A percentile compares a stretch with the other conserved stretches of the same genome.
These are phyloP conservation scores for Hycleus phaleratus DNA, from an alignment of 1,140 invertebrate species.

Conservation along the genomic window DNA sequence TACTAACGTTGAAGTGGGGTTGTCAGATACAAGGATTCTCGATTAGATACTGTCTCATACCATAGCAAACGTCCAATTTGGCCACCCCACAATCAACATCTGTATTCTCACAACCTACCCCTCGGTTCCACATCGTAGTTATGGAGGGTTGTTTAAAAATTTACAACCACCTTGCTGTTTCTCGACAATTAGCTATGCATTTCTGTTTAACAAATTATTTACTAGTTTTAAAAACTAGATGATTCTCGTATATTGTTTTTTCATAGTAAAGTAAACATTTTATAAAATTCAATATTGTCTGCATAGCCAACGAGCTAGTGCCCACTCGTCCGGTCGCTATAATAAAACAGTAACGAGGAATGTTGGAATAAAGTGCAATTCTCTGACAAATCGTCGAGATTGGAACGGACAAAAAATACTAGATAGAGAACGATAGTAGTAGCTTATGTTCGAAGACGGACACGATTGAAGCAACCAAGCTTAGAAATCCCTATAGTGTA, in stretches of 20 bases:
- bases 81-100: conserved; percentile 3
- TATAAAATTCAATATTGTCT: conserved; percentile 6
- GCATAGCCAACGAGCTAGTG: conserved; percentile 1
- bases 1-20: conserved; percentile 26
- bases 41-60: conserved; percentile 22
- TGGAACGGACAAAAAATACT: too few species aligned
- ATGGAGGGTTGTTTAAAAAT: too few species aligned
- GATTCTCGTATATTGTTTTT: too few species aligned
- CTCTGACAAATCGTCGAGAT: too few species aligned
- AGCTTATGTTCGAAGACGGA: background rate
- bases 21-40: conserved; percentile 32
- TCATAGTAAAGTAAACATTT: conserved; percentile 6
- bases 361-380: conserved; percentile 16
- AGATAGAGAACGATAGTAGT: too few species aligned
- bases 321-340: conserved; percentile 3
- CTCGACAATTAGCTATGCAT: too few species aligned
- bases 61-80: conserved; percentile 3
- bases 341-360: conserved; percentile 21
- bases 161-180: too few species aligned
- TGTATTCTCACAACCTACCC: conserved; percentile 13
- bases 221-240: too few species aligned
- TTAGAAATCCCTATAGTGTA: conserved; percentile 9
- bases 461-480: background rate
- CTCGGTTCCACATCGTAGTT: too few species aligned
- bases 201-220: too few species aligned